phyloP scores from a whole-genome alignment of 2,113 vertebrate genomes.

The Hucho hucho region DNA sequence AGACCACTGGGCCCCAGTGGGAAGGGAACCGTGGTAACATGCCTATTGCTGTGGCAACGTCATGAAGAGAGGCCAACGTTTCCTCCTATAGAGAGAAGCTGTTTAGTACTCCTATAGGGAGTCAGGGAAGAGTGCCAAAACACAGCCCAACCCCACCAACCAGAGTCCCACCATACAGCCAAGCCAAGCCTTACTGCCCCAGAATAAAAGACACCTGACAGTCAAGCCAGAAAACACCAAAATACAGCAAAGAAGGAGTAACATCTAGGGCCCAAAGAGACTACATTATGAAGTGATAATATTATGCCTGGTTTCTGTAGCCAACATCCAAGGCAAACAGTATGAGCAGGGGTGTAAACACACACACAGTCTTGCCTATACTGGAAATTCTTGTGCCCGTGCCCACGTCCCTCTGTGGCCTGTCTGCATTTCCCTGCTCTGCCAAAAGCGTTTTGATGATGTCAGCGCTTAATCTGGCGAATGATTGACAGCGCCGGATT shows the following conservation, averaged over 20 bases:
- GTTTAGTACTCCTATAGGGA: constrained; percentile 64
- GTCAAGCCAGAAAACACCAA: neutral
- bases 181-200: constrained; percentile 45
- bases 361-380: constrained; percentile 35
- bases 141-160: neutral
- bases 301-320: too few species aligned
- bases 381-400: constrained; percentile 57
- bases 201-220: neutral
- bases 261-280: too few species aligned
- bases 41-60: constrained; percentile 49
- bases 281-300: too few species aligned
- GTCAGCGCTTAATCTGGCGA: constrained; percentile 70
- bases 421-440: constrained; percentile 67
- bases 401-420: constrained; percentile 60
- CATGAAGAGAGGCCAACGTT: too few species aligned
- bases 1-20: constrained; percentile 66
- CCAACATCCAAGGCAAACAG: neutral
- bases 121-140: constrained; percentile 65
- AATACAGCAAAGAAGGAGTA: neutral
- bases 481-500: constrained; percentile 69
- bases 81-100: constrained; percentile 23
- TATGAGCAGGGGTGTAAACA: neutral
- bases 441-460: constrained; percentile 74
- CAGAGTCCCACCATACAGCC: constrained; percentile 52
- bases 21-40: constrained; percentile 66